Conservation (phyloP, 2,113 vertebrate genomes). For the Barbus barbus region DNA sequence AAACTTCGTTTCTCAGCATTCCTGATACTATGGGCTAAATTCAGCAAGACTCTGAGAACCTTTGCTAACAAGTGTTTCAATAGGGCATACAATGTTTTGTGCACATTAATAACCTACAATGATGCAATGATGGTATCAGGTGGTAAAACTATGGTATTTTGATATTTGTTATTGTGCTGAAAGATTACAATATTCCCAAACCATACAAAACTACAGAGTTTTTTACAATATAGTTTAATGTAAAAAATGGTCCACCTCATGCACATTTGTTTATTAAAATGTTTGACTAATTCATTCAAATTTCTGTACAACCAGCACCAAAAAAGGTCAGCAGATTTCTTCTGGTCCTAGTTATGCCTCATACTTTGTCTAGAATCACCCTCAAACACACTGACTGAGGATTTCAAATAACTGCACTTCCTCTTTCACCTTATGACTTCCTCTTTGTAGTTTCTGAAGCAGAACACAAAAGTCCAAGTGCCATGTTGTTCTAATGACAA, state of each 20-base stretch:
- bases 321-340: neutral
- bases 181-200: neutral
- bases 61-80: neutral
- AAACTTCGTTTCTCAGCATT: constrained; percentile 48
- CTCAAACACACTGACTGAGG: neutral
- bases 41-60: constrained; percentile 36
- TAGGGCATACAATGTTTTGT: neutral
- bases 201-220: neutral
- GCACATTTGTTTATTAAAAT: neutral
- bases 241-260: neutral
- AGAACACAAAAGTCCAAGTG: neutral
- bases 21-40: constrained; percentile 38
- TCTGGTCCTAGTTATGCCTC: neutral
- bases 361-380: neutral
- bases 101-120: too few relatives aligned
- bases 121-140: neutral
- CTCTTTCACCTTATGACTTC: constrained; percentile 3
- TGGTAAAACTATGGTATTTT: neutral
- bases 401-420: neutral
- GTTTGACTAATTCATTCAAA: neutral
- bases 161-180: neutral
- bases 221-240: neutral
- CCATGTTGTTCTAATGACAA: neutral
- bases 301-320: neutral
- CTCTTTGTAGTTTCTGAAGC: constrained; percentile 1